Percentiles rank a stretch among this genome's conserved stretches.
Conservation (phyloP, 2,888 invertebrate species). For the Leptopilina syphax region DNA sequence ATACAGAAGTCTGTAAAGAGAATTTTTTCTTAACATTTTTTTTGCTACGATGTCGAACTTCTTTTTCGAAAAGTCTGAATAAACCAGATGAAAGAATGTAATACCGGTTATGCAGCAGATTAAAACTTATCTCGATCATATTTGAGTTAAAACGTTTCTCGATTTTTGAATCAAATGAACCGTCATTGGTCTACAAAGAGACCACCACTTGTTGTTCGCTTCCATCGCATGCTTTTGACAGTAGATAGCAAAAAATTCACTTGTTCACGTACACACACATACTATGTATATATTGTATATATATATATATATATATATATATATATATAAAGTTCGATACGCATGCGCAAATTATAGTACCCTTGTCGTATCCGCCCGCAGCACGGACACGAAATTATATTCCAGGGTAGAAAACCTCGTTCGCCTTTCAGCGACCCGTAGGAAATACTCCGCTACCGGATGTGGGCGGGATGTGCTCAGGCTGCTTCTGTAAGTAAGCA, state of each 20-base stretch:
- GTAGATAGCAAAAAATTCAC: constrained; percentile 51
- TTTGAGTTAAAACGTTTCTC: too few relatives aligned
- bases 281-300: too few relatives aligned
- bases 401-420: constrained; percentile 59
- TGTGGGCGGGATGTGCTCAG: constrained; percentile 53
- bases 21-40: too few relatives aligned
- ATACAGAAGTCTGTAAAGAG: too few relatives aligned
- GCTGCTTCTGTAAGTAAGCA: constrained; percentile 48
- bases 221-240: constrained; percentile 54
- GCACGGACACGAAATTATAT: constrained; percentile 50
- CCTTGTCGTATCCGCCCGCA: constrained; percentile 41
- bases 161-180: too few relatives aligned
- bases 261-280: constrained; percentile 45
- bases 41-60: too few relatives aligned
- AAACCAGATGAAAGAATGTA: too few relatives aligned
- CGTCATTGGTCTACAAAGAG: constrained; percentile 29
- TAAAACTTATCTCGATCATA: too few relatives aligned
- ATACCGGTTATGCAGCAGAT: too few relatives aligned
- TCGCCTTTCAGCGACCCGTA: constrained; percentile 59
- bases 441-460: constrained; percentile 56
- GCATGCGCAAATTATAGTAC: constrained; percentile 7
- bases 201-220: constrained; percentile 69
- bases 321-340: too few relatives aligned
- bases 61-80: too few relatives aligned
- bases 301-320: too few relatives aligned